phyloP scores from a whole-genome alignment of 1,140 invertebrate species.

The Cryptotermes secundus region DNA sequence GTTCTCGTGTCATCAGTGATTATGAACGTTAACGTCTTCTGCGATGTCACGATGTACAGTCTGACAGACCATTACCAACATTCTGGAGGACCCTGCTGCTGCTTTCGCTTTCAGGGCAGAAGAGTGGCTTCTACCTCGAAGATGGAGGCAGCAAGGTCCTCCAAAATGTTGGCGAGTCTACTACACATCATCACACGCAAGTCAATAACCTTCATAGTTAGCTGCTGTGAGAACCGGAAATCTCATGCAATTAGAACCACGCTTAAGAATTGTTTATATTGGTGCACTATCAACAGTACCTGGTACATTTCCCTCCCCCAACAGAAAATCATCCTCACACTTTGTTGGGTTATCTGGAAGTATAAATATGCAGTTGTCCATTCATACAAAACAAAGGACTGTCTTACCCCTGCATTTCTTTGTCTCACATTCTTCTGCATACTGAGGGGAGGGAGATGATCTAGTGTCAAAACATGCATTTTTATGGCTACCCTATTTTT shows the following conservation, averaged over 20 bases:
- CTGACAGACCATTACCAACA: too few relatives aligned
- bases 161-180: too few relatives aligned
- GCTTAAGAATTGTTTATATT: neutral
- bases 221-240: too few relatives aligned
- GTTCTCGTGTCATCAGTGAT: too few relatives aligned
- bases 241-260: neutral
- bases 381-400: neutral
- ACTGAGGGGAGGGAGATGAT: conserved; percentile 2
- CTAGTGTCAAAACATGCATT: conserved; percentile 4
- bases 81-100: too few relatives aligned
- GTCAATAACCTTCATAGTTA: too few relatives aligned
- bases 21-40: too few relatives aligned
- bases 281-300: neutral
- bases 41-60: too few relatives aligned
- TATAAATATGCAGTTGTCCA: neutral
- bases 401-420: neutral
- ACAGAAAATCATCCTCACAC: neutral
- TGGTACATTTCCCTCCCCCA: conserved; percentile 13
- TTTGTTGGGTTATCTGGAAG: neutral
- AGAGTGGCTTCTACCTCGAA: too few relatives aligned
- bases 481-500: conserved; percentile 16
- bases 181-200: too few relatives aligned
- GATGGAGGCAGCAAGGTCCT: too few relatives aligned
- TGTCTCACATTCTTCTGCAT: neutral
- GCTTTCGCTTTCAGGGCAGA: too few relatives aligned